Base-by-base conservation (phyloP, 2,888 invertebrate species). In the Malthinus flaveolus region DNA sequence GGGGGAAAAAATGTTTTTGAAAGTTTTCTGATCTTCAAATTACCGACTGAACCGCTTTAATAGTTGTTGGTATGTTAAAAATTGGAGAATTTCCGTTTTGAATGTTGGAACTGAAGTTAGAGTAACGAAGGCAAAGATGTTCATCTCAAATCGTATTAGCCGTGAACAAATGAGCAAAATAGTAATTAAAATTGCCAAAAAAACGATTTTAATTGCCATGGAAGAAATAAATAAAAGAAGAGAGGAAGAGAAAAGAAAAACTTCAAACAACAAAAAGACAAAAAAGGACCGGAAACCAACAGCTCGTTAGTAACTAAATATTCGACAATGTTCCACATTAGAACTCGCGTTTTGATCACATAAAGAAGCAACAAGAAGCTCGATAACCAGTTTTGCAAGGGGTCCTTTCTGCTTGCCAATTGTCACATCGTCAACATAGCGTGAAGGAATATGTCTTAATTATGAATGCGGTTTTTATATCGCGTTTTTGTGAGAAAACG, bases 301-400 rank as follows among this genome's bases (percentile, higher is more conserved):
- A 62, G 58, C 64, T 64, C 62, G 64, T 64, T 64, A 64, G 60
- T 56, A 61, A 62, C 60, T 58, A 62, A 59, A 64, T 64, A 62
- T 64, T 62, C 59, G 58, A 55, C 58, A 62, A 57, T 59, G 59
- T 57, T 54, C 54, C 54, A 59, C 51, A 59, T 61, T 55, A 59
- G 54, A 47, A 36, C 51, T 50, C 58, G 50, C 48, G 47, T 59
- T 54, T 54, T 39, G 51, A 49, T 46, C 49, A 32, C 58, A 58
- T 58, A 58, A 51, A 51, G 57, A 54, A 59, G 57, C 46, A 45
- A 37, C 37, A 33, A 49, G 49, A 48, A 52, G 47, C 36, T 37
- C 48, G 23, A 39, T 42, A 61, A 59, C 62, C 59, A 59, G 62
- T 62, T 62, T 52, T 47, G 49, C 35, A 50, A 49, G 55, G 61